Base-by-base conservation (phyloP, 1,140 invertebrate genomes). In the Vanessa atalanta region DNA sequence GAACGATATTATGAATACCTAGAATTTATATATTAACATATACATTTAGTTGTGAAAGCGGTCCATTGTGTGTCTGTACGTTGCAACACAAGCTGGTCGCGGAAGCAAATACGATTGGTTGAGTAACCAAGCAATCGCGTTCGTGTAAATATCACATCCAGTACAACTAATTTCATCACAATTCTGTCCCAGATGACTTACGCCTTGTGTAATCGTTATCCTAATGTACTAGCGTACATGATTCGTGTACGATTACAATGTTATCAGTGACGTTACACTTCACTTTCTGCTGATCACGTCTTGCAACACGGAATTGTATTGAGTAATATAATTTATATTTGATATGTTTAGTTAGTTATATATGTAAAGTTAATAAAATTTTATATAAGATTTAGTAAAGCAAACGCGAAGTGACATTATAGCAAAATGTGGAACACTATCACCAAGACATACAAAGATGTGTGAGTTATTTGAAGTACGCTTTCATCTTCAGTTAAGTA, bases 91-190 rank as follows among this genome's bases (percentile, higher is more conserved):
- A 61, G 16, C 50, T 48, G 64, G 74, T 81, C 79, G 77, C 81
- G 79, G 76, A 84, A 86, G 78, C 74, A 55, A 60, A 76, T 73
- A 66, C 70, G 57, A 72, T 75, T 73, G 60, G 69, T 68, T 83
- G 77, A 65, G 73, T 73, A 80, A 80, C 80, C 73, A 53, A 64
- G 65, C 65, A 37, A 73, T 64, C 60, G n/a, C 57, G 66, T 69
- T 55, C 37, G 43, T 65, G 73, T 70, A 66, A 73, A 73, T 65
- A 66, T 72, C 71, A 60, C 64, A 69, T 57, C 61, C 51, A 67
- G 70, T 47, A 72, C 60, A 11, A 55, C 50, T 65, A 72, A 50
- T 72, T 72, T 65, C 71, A 67, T 66, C 71, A 69, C 55, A 16
- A 48, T 72, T 55, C 48, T 57, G 71, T 72, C 47, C 71, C 65